Evolutionary conservation across 2,888 invertebrate genomes (phyloP), one percentile per base, ranked within the genome.

Genomic region (Brachypalpus laphriformis): DNA sequence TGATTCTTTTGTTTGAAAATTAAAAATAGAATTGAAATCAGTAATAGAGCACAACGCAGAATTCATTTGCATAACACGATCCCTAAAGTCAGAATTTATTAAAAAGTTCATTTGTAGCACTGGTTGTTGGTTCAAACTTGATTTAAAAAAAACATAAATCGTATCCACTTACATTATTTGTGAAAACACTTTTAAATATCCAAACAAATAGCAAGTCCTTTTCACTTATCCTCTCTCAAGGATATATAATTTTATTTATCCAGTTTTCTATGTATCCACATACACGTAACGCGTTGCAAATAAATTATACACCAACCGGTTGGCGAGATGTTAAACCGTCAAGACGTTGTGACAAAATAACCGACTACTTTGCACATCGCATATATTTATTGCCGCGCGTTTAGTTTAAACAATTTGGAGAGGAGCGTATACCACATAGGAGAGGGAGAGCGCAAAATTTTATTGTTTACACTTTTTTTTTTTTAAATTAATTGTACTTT

Each of bases 271-370:
- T 37, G 40, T 66, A 49, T 54, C 37, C 47, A 37, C 63, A 66
- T 70, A 70, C 80, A 57, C 20, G 59, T 61, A 8, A 14, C 56
- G 31, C 54, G 70, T 49, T 49, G 37, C 22, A 25, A 37, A 47
- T 20, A 18, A 5, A 45, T 4, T 6, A 18, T 47, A 3, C 42
- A 20, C 34, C 22, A 45, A 45, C 66, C 74, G 71, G 82, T 18
- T 75, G 65, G 78, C 82, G 86, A n/a, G n/a, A 74, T 80, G 86
- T 57, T 78, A 54, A 78, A 61, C 82, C 82, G 82, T 78, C 82
- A 82, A 86, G 82, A 75, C 22, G 70, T 82, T 78, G 59, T 40
- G 78, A 82, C 75, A 66, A 82, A 78, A 74, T 86, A 86, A 82
- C 78, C 34, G 25, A 66, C 68, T 45, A 56, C 56, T 66, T 11